phyloP scores from a whole-genome alignment of 2,113 vertebrate genomes.

The Dicrurus megarhynchus region DNA sequence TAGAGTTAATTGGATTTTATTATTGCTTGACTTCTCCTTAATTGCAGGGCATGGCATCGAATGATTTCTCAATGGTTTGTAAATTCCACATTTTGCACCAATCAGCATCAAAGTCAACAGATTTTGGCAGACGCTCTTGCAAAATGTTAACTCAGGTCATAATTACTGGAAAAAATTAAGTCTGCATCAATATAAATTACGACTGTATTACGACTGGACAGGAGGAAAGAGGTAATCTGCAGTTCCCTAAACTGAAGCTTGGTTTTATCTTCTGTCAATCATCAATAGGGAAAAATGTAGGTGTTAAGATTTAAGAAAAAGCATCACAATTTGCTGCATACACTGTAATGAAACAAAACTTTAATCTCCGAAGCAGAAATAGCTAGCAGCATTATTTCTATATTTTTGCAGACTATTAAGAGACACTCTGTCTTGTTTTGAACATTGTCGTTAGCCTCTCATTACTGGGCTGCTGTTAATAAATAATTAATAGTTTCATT shows the following conservation, averaged over 20 bases:
- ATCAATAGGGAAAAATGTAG: neutral
- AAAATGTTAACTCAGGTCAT: slow-evolving; percentile 29
- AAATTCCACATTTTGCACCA: slow-evolving; percentile 55
- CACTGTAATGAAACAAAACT: neutral
- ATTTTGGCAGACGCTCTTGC: slow-evolving; percentile 25
- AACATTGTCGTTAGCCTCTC: neutral
- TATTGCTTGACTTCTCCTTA: slow-evolving; percentile 69
- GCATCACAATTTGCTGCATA: neutral
- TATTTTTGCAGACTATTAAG: neutral
- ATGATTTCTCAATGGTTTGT: slow-evolving; percentile 62
- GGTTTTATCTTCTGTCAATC: neutral
- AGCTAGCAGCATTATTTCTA: neutral
- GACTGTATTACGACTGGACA: neutral
- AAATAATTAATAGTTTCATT: neutral
- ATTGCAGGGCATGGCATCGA: slow-evolving; percentile 31
- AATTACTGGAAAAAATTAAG: slow-evolving; percentile 39
- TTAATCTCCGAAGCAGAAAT: neutral
- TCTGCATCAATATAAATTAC: neutral
- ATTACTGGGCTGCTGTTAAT: neutral
- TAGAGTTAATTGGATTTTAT: slow-evolving; percentile 72
- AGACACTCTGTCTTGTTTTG: neutral
- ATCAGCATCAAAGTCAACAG: slow-evolving; percentile 50
- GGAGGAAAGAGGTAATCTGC: neutral
- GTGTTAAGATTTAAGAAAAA: neutral
- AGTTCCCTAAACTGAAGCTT: neutral